These are phyloP conservation scores for Nebria brevicollis DNA, from an alignment of 2,888 invertebrate species.

Conservation along the genomic window DNA sequence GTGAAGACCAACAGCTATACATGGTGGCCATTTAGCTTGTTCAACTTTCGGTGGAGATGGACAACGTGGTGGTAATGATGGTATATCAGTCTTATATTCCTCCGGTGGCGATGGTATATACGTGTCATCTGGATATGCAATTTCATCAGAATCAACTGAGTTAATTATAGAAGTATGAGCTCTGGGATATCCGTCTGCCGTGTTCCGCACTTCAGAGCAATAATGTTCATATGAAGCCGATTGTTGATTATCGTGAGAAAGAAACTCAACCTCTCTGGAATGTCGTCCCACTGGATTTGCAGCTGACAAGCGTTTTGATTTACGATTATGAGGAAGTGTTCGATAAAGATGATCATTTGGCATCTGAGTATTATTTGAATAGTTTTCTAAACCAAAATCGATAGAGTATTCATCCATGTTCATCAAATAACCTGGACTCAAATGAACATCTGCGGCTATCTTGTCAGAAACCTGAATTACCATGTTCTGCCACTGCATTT, in stretches of 20 bases:
- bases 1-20: constrained; percentile 62
- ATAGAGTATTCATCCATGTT: constrained; percentile 83
- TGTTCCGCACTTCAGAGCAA: constrained; percentile 74
- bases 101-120: constrained; percentile 77
- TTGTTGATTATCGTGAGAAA: constrained; percentile 64
- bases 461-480: constrained; percentile 36
- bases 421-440: constrained; percentile 80
- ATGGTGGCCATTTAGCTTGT: constrained; percentile 65
- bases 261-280: constrained; percentile 74
- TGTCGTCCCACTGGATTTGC: constrained; percentile 68
- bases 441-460: constrained; percentile 75
- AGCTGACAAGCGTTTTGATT: constrained; percentile 66
- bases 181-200: constrained; percentile 80
- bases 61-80: constrained; percentile 62
- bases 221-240: constrained; percentile 67
- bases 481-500: constrained; percentile 67
- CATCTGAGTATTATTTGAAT: constrained; percentile 64
- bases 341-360: constrained; percentile 71
- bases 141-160: constrained; percentile 38
- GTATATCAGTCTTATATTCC: constrained; percentile 73
- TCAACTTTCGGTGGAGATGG: constrained; percentile 52
- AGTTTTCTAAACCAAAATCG: constrained; percentile 79
- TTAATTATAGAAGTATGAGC: constrained; percentile 56
- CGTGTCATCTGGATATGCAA: constrained; percentile 64
- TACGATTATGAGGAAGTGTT: constrained; percentile 80